phyloP scores from a whole-genome alignment of 2,797 vertebrate species.

The Neosalanx taihuensis region DNA sequence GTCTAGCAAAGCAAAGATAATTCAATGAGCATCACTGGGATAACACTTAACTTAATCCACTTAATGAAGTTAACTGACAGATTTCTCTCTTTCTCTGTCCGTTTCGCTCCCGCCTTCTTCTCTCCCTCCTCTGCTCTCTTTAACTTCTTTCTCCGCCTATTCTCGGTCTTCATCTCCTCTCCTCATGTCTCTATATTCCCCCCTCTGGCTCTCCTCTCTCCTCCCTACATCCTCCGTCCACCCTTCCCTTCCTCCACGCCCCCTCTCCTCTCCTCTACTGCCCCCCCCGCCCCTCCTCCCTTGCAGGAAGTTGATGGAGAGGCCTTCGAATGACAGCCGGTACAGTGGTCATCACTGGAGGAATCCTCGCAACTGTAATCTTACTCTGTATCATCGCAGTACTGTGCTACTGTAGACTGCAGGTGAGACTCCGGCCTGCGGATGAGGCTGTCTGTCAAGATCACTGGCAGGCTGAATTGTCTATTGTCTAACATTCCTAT shows the following conservation, averaged over 20 bases:
- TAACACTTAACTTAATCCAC: constrained; percentile 64
- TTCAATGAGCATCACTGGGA: constrained; percentile 62
- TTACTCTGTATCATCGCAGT: constrained; percentile 97
- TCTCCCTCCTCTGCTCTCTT: not conserved
- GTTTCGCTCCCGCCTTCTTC: constrained; percentile 19
- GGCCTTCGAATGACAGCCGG: constrained; percentile 99
- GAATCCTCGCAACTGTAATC: constrained; percentile 98
- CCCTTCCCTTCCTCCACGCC: constrained; percentile 1
- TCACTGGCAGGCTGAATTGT: too few relatives aligned
- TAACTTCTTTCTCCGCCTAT: not conserved
- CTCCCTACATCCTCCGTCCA: not conserved
- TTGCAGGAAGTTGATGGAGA: constrained; percentile 87
- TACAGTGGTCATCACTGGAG: constrained; percentile 99
- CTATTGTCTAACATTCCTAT: too few relatives aligned
- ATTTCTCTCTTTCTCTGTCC: constrained; percentile 38
- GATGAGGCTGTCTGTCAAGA: too few relatives aligned
- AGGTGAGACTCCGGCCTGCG: constrained; percentile 73
- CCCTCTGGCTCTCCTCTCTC: not conserved
- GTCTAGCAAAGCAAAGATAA: constrained; percentile 59
- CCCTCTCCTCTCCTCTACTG: not conserved
- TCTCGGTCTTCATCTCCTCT: not conserved
- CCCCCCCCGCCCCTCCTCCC: constrained; percentile 9
- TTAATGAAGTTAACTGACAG: constrained; percentile 66
- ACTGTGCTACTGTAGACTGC: constrained; percentile 97
- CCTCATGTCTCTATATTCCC: not conserved